These are phyloP conservation scores for Drosophila colorata DNA, from an alignment of 2,888 invertebrate species.

Conservation along the genomic window DNA sequence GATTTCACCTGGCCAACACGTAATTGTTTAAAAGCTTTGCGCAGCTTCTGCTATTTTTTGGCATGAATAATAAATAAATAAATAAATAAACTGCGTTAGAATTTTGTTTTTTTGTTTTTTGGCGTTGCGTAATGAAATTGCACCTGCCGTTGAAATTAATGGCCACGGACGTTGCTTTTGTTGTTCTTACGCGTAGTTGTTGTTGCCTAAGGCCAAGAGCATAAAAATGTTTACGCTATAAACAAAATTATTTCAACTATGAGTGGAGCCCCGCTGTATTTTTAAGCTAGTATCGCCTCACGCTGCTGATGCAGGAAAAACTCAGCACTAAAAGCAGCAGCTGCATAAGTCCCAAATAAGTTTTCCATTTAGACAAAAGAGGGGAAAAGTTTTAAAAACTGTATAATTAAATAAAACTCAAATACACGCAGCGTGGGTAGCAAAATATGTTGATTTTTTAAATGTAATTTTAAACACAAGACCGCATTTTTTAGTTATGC, in stretches of 20 bases:
- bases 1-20: constrained; percentile 38
- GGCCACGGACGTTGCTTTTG: constrained; percentile 48
- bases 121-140: constrained; percentile 62
- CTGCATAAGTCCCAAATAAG: constrained; percentile 44
- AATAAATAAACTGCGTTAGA: constrained; percentile 43
- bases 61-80: constrained; percentile 67
- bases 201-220: constrained; percentile 31
- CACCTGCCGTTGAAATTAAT: constrained; percentile 64
- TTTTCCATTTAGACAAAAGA: constrained; percentile 27
- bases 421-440: neutral
- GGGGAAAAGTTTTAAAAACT: constrained; percentile 6
- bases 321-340: constrained; percentile 36
- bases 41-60: constrained; percentile 39
- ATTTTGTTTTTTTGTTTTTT: constrained; percentile 8
- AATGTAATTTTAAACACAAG: too few species aligned
- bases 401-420: constrained; percentile 38
- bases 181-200: constrained; percentile 1
- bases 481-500: too few species aligned
- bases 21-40: constrained; percentile 71
- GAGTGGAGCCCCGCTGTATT: constrained; percentile 17
- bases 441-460: neutral
- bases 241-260: constrained; percentile 58
- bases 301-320: constrained; percentile 6
- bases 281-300: constrained; percentile 9
- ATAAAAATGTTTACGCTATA: constrained; percentile 55